Percentiles rank a stretch among this genome's conserved stretches.
Conservation (phyloP, 2,113 vertebrate species). For the Strigops habroptila region DNA sequence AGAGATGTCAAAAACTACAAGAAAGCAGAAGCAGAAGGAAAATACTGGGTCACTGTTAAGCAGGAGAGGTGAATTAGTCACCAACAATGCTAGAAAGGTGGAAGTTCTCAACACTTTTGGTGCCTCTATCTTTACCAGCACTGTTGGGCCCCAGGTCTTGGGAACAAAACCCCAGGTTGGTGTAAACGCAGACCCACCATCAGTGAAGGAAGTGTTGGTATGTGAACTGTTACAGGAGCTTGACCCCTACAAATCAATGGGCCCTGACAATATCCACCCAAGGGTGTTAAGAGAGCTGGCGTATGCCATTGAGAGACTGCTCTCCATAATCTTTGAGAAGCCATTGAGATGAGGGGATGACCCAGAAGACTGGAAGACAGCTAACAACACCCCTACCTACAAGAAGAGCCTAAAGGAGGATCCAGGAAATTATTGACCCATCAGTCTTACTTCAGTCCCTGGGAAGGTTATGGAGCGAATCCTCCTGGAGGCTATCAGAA, state of each 20-base stretch:
- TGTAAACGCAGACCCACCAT: neutral
- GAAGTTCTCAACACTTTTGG: neutral
- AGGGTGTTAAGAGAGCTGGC: neutral
- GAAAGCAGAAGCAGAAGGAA: neutral
- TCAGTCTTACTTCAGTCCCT: neutral
- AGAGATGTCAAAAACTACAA: neutral
- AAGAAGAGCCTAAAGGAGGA: neutral
- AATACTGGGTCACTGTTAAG: neutral
- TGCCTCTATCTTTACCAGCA: neutral
- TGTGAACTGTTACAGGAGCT: neutral
- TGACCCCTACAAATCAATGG: neutral
- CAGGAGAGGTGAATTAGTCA: neutral
- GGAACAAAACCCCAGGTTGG: neutral
- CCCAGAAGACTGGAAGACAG: neutral
- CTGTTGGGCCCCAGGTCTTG: neutral
- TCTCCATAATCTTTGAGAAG: neutral
- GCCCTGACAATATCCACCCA: neutral
- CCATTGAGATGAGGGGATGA: neutral
- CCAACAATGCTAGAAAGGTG: neutral
- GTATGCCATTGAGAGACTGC: neutral
- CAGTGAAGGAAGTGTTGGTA: neutral
- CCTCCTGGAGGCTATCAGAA: neutral
- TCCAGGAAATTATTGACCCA: neutral
- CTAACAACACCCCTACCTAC: neutral
- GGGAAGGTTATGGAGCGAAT: neutral